Percentiles rank a stretch among this genome's conserved stretches.
Evolutionary conservation across 2,888 invertebrate genomes (phyloP).

Genomic region (Panopea generosa): DNA sequence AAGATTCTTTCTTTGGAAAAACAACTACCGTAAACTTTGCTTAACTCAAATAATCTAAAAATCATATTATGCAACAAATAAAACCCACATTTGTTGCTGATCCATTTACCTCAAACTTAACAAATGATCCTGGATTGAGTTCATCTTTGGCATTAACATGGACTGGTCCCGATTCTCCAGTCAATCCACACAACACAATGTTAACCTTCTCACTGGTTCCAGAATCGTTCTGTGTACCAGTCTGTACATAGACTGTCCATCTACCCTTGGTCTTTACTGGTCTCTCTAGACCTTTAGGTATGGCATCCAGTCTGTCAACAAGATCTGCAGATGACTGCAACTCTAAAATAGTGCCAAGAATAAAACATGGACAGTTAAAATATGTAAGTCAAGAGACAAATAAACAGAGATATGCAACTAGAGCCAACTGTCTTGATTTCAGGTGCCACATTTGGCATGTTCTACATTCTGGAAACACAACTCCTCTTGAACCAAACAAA

Average conservation of each 20-base stretch:
- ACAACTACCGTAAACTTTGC: too few relatives aligned
- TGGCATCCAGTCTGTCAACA: constrained; percentile 51
- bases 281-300: constrained; percentile 53
- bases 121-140: constrained; percentile 70
- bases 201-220: constrained; percentile 73
- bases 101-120: constrained; percentile 71
- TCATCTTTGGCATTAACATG: constrained; percentile 71
- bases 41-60: too few relatives aligned
- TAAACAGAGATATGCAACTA: too few relatives aligned
- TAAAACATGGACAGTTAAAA: too few relatives aligned
- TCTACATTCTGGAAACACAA: too few relatives aligned
- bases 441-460: too few relatives aligned
- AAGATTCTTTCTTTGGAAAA: too few relatives aligned
- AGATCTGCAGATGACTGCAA: constrained; percentile 51
- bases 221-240: constrained; percentile 70
- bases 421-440: too few relatives aligned
- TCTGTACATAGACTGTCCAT: constrained; percentile 70
- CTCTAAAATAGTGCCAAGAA: constrained; percentile 35
- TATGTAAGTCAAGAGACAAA: too few relatives aligned
- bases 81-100: too few relatives aligned
- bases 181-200: constrained; percentile 80
- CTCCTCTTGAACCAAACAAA: too few relatives aligned
- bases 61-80: too few relatives aligned
- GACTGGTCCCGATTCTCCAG: constrained; percentile 75
- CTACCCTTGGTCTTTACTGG: constrained; percentile 61